Base-by-base conservation (phyloP, 1,140 invertebrate genomes). In the Anastrepha ludens region DNA sequence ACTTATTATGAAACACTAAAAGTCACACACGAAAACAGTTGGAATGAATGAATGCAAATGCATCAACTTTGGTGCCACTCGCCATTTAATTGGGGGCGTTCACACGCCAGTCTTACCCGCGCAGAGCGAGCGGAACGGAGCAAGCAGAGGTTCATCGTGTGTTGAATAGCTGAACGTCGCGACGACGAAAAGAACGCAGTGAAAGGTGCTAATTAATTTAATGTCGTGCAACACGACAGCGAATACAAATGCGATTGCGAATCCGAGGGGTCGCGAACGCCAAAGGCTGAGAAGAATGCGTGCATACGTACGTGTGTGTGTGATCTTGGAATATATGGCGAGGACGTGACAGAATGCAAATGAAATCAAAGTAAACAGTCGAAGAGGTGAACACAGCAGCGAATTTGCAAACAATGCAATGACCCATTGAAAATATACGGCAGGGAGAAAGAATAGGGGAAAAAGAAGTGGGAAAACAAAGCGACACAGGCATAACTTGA, bases 141-240 rank as follows among this genome's bases (percentile, higher is more conserved):
- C 64, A 67, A 20, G 17, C 20, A 67, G n/a, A 17, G 7, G 7
- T 2, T 20, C 4, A 5, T 55, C 44, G 20, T 81, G 44, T 50
- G 47, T n/a, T n/a, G 74, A 50, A 81, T 58, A 81, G 44, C 74
- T 13, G 47, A 41, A 81, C 0, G 64, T 8, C n/a, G n/a, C n/a
- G 29, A 67, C 64, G 29, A 67, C 64, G n/a, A 81, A 81, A 29
- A 55, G 74, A 55, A 81, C 47, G 2, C 47, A 81, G 6, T 29
- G 47, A 50, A 55, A 81, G 74, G 74, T 81, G 74, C 74, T 81
- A 81, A 81, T 81, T 81, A 81, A 81, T 81, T 81, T 58, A 81
- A 81, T 81, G 29, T 81, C 74, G 74, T 81, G 74, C 74, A 29
- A 55, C 74, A 81, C 47, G 74, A 29, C 74, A 81, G 47, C 47